A percentile compares a stretch with the other conserved stretches of the same genome.
phyloP scores from a whole-genome alignment of 1,140 invertebrate species.

The Meloidogyne hapla region DNA sequence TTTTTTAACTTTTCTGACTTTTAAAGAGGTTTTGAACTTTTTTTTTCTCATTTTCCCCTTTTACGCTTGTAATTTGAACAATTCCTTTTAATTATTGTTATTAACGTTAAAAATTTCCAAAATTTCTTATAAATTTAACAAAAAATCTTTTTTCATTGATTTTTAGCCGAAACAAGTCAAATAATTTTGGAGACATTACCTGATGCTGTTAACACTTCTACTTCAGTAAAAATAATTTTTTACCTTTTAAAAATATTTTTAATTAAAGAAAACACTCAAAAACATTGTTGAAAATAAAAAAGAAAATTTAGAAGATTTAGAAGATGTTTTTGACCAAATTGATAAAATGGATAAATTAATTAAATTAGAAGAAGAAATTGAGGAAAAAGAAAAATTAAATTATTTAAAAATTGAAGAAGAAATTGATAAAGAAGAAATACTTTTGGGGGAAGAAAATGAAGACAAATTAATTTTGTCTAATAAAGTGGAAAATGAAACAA shows the following conservation, averaged over 20 bases:
- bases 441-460: neutral
- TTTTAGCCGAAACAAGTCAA: too few species aligned
- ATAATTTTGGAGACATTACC: neutral
- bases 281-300: neutral
- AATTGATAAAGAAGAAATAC: neutral
- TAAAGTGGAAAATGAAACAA: too few species aligned
- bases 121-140: too few species aligned
- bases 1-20: too few species aligned
- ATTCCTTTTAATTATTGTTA: too few species aligned
- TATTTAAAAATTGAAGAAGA: neutral
- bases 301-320: neutral
- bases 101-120: too few species aligned
- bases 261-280: neutral
- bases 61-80: too few species aligned
- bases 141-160: too few species aligned
- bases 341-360: slow-evolving; percentile 21
- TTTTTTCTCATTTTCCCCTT: too few species aligned
- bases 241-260: neutral
- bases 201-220: neutral
- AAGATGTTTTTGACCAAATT: slow-evolving; percentile 26
- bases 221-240: neutral
- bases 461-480: neutral
- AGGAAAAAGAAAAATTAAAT: neutral
- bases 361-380: slow-evolving; percentile 1
- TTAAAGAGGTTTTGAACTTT: too few species aligned